phyloP scores from a whole-genome alignment of 2,113 vertebrate genomes.

The Solea senegalensis region DNA sequence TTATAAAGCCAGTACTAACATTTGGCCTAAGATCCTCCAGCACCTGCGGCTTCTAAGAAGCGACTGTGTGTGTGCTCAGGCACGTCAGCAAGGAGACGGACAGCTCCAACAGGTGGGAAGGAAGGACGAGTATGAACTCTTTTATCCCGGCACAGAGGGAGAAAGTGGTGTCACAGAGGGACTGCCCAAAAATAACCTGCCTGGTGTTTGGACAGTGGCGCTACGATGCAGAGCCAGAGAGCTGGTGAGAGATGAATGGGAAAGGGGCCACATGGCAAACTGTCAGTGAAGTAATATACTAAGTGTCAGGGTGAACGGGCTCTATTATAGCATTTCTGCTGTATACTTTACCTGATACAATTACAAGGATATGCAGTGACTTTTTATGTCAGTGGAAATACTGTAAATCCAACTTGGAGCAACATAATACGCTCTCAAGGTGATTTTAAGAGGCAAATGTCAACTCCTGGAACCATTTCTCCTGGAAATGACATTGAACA shows the following conservation, averaged over 20 bases:
- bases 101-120: constrained; percentile 70
- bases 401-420: not conserved
- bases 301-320: not conserved
- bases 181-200: constrained; percentile 71
- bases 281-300: not conserved
- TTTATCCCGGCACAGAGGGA: constrained; percentile 63
- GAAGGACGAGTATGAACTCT: constrained; percentile 40
- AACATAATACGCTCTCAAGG: not conserved
- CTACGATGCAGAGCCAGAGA: constrained; percentile 49
- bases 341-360: not conserved
- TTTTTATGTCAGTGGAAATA: not conserved
- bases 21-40: not conserved
- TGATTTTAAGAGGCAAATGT: not conserved
- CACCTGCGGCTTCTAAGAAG: constrained; percentile 40
- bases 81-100: constrained; percentile 60
- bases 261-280: constrained; percentile 28
- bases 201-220: constrained; percentile 45
- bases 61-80: constrained; percentile 42
- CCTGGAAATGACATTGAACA: not conserved
- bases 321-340: not conserved
- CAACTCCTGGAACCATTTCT: not conserved
- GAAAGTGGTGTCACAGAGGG: constrained; percentile 70
- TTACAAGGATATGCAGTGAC: too few species aligned
- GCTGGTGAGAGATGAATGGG: constrained; percentile 45
- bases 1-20: not conserved